Conservation (phyloP, 53 echinoderm and acorn worm species). For the Apostichopus leukothele region DNA sequence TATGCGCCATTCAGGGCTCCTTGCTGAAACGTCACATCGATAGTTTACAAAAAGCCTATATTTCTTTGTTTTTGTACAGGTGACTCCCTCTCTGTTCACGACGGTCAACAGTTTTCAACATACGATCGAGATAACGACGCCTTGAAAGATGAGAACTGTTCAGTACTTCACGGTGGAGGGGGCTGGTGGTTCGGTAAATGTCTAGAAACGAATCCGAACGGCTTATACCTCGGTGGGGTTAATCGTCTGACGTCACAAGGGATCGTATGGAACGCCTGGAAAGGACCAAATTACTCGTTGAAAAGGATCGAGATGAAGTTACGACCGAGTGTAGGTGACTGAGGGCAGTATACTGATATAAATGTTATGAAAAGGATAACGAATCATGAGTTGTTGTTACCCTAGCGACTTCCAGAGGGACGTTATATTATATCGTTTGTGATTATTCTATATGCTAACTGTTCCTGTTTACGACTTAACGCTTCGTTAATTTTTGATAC, state of each 20-base stretch:
- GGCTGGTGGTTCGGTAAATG: slow-evolving; percentile 70
- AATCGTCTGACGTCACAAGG: slow-evolving; percentile 51
- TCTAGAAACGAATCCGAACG: slow-evolving; percentile 60
- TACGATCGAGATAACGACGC: slow-evolving; percentile 64
- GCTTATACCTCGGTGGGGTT: slow-evolving; percentile 60
- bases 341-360: background rate
- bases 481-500: no score
- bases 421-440: no score
- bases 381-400: no score
- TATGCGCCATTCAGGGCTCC: no score
- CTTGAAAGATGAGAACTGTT: slow-evolving; percentile 40
- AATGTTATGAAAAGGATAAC: no score
- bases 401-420: no score
- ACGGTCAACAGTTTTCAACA: slow-evolving; percentile 65
- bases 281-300: slow-evolving; percentile 60
- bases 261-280: slow-evolving; percentile 61
- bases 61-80: slow-evolving; percentile 17
- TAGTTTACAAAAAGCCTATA: no score
- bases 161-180: slow-evolving; percentile 44
- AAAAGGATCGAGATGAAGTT: slow-evolving; percentile 61
- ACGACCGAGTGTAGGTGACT: slow-evolving; percentile 44
- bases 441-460: no score
- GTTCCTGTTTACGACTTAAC: no score
- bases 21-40: no score
- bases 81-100: slow-evolving; percentile 53